Percentiles rank a stretch among this genome's conserved stretches.
phyloP scores from a whole-genome alignment of 2,888 invertebrate genomes.

The Eutolmus rufibarbis region DNA sequence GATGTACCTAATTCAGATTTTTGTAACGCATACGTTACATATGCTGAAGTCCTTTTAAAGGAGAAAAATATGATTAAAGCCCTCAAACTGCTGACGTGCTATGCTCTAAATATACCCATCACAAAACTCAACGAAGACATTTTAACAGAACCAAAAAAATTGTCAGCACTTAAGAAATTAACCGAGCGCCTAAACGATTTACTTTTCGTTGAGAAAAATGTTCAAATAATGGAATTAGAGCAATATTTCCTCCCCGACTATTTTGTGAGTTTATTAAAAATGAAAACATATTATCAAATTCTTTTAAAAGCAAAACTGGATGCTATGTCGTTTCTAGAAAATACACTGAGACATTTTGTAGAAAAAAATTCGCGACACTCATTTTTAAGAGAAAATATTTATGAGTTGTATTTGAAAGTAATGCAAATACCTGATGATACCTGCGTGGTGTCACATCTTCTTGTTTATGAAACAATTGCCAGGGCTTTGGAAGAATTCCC shows the following conservation, averaged over 20 bases:
- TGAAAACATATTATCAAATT: constrained; percentile 53
- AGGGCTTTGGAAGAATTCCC: constrained; percentile 65
- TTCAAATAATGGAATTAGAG: constrained; percentile 54
- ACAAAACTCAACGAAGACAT: constrained; percentile 39
- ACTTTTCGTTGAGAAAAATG: constrained; percentile 52
- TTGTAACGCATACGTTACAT: constrained; percentile 53
- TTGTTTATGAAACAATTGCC: constrained; percentile 60
- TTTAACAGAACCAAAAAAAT: constrained; percentile 50
- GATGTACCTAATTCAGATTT: constrained; percentile 51
- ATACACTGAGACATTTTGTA: constrained; percentile 50
- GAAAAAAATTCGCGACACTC: constrained; percentile 50
- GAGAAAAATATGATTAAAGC: constrained; percentile 50
- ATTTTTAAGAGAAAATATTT: constrained; percentile 62
- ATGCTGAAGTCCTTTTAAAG: constrained; percentile 54
- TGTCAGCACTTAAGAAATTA: constrained; percentile 50
- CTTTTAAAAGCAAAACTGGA: constrained; percentile 51
- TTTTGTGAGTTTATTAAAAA: constrained; percentile 53
- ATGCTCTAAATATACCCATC: constrained; percentile 48
- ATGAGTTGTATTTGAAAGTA: constrained; percentile 60
- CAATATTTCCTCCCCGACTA: constrained; percentile 56
- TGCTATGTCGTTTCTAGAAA: constrained; percentile 52
- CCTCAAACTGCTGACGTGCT: constrained; percentile 52
- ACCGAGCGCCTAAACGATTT: constrained; percentile 50
- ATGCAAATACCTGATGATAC: constrained; percentile 51
- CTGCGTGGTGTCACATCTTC: constrained; percentile 59